phyloP scores from a whole-genome alignment of 2,113 vertebrate species.

The Actenoides hombroni region DNA sequence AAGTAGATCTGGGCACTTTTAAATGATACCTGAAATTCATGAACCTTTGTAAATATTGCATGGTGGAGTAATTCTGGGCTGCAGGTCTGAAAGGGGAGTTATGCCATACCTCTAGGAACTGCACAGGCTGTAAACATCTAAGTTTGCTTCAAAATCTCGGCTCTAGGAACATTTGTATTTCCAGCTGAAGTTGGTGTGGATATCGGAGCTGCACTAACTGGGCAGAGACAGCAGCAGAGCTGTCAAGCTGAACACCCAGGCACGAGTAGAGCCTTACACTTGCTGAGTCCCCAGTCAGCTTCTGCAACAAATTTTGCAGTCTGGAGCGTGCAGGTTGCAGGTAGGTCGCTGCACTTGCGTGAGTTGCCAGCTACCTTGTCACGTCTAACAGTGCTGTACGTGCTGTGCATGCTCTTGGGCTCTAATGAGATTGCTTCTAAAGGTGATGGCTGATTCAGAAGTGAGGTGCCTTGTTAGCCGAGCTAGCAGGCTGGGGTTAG shows the following conservation, averaged over 20 bases:
- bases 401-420: accelerated
- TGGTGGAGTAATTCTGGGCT: not conserved
- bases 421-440: not conserved
- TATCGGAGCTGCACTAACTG: not conserved
- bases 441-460: not conserved
- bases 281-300: not conserved
- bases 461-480: not conserved
- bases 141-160: not conserved
- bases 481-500: not conserved
- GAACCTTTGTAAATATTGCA: not conserved
- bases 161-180: not conserved
- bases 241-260: accelerated
- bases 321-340: not conserved
- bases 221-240: not conserved
- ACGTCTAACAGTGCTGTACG: accelerated
- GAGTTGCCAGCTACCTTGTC: not conserved
- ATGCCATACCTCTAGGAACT: not conserved
- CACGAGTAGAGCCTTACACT: accelerated
- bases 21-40: not conserved
- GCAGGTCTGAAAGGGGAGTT: not conserved
- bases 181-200: not conserved
- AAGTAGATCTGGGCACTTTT: not conserved
- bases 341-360: not conserved
- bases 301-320: not conserved
- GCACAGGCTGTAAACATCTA: not conserved